Base-by-base conservation (phyloP, 2,888 invertebrate species). In the Limenitis camilla region DNA sequence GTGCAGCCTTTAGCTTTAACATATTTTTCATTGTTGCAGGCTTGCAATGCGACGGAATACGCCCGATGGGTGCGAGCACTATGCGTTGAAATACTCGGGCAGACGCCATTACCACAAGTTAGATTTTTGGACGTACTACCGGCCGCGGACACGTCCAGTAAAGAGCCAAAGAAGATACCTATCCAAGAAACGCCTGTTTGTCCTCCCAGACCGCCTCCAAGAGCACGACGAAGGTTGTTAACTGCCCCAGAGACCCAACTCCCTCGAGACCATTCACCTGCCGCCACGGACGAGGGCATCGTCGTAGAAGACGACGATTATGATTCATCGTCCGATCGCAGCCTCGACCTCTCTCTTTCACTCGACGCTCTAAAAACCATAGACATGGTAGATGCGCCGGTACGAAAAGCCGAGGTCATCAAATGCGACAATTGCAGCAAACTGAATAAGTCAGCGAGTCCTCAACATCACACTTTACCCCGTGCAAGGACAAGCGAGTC, bases 21-120 rank as follows among this genome's bases (percentile, higher is more conserved):
- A 42, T 33, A 31, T 53, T 56, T 67, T 57, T 60, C 36, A 62
- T 83, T 77, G 77, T 91, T 90, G 49, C 88, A 93, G 93, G 90
- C 92, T 69, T 89, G 90, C 76, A 91, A 89, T 69, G 91, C 92
- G 73, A 88, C 90, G 65, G 89, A 91, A 65, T 93, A 92, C 76
- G 90, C 92, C 76, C 89, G 91, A 53, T 93, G 93, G 93, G 92
- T 92, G 67, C 91, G 91, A 67, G 91, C 92, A 50, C 89, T 93
- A 57, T 93, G 93, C 48, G 91, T 92, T 59, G 93, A 93, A 74
- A 89, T 93, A 59, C 91, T 93, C 61, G 89, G 92, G 3, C 93
- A 93, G 73, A 93, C 93, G 31, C 93, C 93, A 19, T 78, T 93
- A 59, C 92, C 92, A 44, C 91, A 91, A 59, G 89, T 93, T 53